Percentiles rank a stretch among this genome's conserved stretches.
Evolutionary conservation across 2,797 vertebrate species (phyloP).

Genomic region (Sardinella longiceps): DNA sequence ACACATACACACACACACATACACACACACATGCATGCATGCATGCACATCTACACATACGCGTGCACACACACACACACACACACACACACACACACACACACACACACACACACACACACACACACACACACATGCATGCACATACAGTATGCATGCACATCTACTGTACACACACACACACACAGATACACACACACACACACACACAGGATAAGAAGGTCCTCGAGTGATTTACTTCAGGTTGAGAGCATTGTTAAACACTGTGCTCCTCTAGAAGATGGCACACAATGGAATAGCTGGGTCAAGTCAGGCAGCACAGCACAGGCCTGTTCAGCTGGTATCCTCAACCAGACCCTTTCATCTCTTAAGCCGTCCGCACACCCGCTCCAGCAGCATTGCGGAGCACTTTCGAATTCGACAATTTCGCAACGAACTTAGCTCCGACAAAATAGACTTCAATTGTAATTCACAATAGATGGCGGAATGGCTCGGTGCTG

Average conservation of each 20-base stretch:
- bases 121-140: not conserved
- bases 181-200: no score
- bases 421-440: no score
- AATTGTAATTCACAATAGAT: no score
- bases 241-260: not conserved
- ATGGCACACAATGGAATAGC: constrained; percentile 23
- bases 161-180: not conserved
- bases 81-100: not conserved
- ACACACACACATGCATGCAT: not conserved
- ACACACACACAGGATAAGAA: not conserved
- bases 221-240: constrained; percentile 23
- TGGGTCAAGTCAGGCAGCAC: not conserved
- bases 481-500: no score
- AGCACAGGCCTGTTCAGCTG: not conserved
- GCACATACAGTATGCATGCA: not conserved
- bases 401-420: no score
- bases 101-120: not conserved
- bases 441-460: no score
- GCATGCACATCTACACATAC: not conserved
- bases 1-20: not conserved
- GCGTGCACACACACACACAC: not conserved
- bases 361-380: no score
- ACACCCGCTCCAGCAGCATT: no score
- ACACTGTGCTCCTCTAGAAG: constrained; percentile 11
- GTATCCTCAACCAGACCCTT: not conserved